Base-by-base conservation (phyloP, 2,888 invertebrate species). In the Eucera pruinosa region DNA sequence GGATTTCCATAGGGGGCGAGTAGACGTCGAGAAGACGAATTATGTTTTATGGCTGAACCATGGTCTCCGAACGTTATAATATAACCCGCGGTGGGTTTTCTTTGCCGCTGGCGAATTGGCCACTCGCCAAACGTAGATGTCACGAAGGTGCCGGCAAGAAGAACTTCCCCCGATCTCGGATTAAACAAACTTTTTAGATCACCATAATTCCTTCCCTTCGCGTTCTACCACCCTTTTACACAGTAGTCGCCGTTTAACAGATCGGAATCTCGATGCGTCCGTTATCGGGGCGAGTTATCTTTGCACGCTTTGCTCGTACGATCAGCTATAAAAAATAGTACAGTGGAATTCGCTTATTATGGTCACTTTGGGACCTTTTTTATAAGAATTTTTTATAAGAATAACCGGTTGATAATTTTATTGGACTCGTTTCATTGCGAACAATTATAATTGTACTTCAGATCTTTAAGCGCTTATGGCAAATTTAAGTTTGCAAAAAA, bases 161-260 rank as follows among this genome's bases (percentile, higher is more conserved):
- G 76, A 52, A 74, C 45, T 50, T 69, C 25, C 39, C 36, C 47
- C 50, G 67, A 78, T 78, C 61, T 50, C 11, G 65, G 65, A 76
- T 78, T 78, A 78, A 78, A 57, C 60, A 68, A 69, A 74, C 67
- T 64, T 50, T 66, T 68, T 68, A 39, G 50, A 61, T 58, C 55
- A 41, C 45, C 52, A 52, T 58, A 52, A 72, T 75, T 71, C 47
- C 33, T 39, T 43, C 36, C 30, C 36, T 25, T 33, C 25, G 57
- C 36, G 2, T 33, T 30, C 43, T 30, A 11, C 3, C 52, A 3
- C 7, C 41, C 27, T 18, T 39, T 18, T 15, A 11, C 15, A 9
- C 9, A 15, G 1, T 5, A 18, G 3, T 15, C n/a, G 13, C 18
- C 1, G 4, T 15, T 41, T 13, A 5, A 2, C 33, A n/a, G n/a